Conservation (phyloP, 1,140 invertebrate species). For the Bombus superbus region DNA sequence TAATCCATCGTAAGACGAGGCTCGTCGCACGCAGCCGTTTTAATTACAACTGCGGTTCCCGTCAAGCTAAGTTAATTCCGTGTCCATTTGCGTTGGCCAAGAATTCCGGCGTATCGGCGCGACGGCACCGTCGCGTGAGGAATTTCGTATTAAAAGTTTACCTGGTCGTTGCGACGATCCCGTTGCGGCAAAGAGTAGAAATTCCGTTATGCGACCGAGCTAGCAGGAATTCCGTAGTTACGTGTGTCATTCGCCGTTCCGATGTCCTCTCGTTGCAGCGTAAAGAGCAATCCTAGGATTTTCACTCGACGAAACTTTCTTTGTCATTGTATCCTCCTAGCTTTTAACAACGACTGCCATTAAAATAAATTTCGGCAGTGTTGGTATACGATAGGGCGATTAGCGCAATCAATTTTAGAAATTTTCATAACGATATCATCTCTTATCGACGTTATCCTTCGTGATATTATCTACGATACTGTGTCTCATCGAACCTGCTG, state of each 20-base stretch:
- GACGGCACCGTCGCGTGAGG: slow-evolving; percentile 58
- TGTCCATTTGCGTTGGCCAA: slow-evolving; percentile 64
- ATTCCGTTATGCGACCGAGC: slow-evolving; percentile 61
- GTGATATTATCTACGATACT: too few relatives aligned
- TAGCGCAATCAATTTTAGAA: background rate
- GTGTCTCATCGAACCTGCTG: too few relatives aligned
- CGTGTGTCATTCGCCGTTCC: slow-evolving; percentile 31
- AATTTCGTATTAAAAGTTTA: slow-evolving; percentile 73
- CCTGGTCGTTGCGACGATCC: slow-evolving; percentile 28
- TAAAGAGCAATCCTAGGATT: slow-evolving; percentile 51
- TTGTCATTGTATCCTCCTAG: slow-evolving; percentile 5
- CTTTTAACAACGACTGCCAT: background rate
- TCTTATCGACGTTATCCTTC: too few relatives aligned
- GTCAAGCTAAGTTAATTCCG: slow-evolving; percentile 45
- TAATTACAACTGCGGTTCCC: slow-evolving; percentile 7
- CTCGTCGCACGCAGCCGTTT: slow-evolving; percentile 24
- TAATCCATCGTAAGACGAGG: slow-evolving; percentile 28
- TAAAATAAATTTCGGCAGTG: background rate
- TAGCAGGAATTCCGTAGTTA: slow-evolving; percentile 64
- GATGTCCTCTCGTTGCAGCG: slow-evolving; percentile 32
- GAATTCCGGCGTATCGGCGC: slow-evolving; percentile 60
- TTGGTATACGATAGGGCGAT: background rate
- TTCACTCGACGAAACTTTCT: slow-evolving; percentile 40
- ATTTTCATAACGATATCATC: too few relatives aligned
- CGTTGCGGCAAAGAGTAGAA: slow-evolving; percentile 56